Evolutionary conservation across 92 coral and sea anemone species (phyloP).

Genomic region (Palythoa caribaeorum): DNA sequence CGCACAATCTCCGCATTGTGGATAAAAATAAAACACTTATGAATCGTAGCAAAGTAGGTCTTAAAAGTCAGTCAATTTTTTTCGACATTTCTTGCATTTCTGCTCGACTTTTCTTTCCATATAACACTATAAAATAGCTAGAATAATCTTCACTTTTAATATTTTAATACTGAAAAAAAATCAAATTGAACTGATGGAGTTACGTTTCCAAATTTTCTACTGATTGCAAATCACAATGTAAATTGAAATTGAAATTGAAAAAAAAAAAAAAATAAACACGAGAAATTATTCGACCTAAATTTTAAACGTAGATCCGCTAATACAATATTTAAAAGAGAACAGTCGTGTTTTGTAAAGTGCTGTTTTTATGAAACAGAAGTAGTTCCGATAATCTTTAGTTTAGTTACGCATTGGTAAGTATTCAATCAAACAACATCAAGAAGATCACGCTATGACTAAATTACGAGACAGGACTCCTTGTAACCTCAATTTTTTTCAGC

Average conservation of each 20-base stretch:
- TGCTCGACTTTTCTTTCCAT: neutral
- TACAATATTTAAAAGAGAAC: neutral
- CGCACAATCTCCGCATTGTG: neutral
- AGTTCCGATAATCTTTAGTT: neutral
- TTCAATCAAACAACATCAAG: neutral
- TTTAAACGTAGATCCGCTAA: neutral
- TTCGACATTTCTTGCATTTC: neutral
- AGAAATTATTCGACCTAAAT: neutral
- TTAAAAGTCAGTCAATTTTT: neutral
- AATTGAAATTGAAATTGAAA: neutral
- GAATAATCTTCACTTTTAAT: neutral
- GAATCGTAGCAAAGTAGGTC: neutral
- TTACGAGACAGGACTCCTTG: neutral
- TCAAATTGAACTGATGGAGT: neutral
- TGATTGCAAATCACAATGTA: neutral
- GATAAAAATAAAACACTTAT: neutral
- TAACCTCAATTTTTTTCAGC: neutral
- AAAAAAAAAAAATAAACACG: neutral
- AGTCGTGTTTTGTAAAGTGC: neutral
- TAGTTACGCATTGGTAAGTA: neutral
- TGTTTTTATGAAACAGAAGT: neutral
- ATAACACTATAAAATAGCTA: too few species aligned
- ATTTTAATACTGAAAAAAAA: neutral
- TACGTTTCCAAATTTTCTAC: neutral
- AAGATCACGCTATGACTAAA: neutral